Conservation (phyloP, 2,113 vertebrate species). For the Eira barbara region DNA sequence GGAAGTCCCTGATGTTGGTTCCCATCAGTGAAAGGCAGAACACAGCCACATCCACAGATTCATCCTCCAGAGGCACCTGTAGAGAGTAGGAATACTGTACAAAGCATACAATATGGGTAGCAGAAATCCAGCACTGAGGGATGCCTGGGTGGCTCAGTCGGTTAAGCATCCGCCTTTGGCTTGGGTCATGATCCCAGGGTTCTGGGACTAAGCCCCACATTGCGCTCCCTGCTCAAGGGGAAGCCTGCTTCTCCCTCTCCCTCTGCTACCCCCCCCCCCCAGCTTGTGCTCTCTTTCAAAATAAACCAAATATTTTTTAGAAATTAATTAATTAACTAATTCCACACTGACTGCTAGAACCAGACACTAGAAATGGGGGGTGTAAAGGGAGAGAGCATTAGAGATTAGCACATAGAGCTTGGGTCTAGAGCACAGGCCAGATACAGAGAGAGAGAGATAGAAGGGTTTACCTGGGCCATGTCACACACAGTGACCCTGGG, state of each 20-base stretch:
- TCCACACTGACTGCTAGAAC: background rate
- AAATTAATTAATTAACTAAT: too few species aligned
- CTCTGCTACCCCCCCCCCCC: too few species aligned
- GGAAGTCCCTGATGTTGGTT: constrained; percentile 93
- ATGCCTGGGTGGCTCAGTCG: too few species aligned
- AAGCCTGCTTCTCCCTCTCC: too few species aligned
- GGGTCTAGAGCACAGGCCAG: background rate
- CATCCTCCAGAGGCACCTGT: constrained; percentile 89
- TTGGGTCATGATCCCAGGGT: too few species aligned
- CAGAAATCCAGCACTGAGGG: background rate
- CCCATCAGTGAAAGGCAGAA: constrained; percentile 98
- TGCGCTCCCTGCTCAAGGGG: too few species aligned
- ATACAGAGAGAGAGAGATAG: background rate
- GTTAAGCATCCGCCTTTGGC: too few species aligned
- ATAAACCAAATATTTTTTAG: too few species aligned
- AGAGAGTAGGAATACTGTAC: background rate
- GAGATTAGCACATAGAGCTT: background rate
- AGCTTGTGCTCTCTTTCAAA: too few species aligned
- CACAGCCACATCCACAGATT: constrained; percentile 90
- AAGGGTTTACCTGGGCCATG: constrained; percentile 89
- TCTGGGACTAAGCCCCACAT: too few species aligned
- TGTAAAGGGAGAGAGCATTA: background rate
- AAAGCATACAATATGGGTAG: background rate
- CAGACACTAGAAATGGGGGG: background rate
- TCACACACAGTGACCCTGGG: constrained; percentile 92